These are phyloP conservation scores for Eubucco bourcierii DNA, from an alignment of 2,113 vertebrate genomes.

Conservation along the genomic window DNA sequence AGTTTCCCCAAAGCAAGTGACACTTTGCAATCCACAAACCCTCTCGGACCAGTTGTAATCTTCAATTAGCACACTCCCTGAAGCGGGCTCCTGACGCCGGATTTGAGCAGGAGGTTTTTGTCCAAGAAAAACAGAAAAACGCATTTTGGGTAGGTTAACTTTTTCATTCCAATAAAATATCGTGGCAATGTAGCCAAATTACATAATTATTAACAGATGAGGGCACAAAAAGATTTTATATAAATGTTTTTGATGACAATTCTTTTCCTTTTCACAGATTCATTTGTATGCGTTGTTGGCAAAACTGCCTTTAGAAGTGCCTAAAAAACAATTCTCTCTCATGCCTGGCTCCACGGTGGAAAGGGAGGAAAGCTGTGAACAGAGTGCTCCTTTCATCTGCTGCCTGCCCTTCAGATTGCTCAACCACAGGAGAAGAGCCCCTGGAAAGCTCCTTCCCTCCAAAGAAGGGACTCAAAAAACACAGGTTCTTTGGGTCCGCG, in stretches of 20 bases:
- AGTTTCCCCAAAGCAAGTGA: not conserved
- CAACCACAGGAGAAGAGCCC: not conserved
- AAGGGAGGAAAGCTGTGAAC: slow-evolving; percentile 5
- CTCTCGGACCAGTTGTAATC: not conserved
- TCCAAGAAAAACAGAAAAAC: slow-evolving; percentile 38
- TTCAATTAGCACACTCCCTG: not conserved
- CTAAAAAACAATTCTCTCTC: slow-evolving; percentile 10
- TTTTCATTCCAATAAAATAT: not conserved
- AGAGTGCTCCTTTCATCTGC: slow-evolving; percentile 8
- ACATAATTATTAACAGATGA: slow-evolving; percentile 29
- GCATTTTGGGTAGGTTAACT: not conserved
- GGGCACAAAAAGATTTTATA: not conserved
- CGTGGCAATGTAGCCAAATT: not conserved
- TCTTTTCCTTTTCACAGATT: not conserved
- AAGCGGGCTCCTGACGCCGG: not conserved
- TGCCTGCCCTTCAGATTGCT: not conserved
- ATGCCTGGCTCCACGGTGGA: not conserved
- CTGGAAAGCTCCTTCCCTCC: not conserved
- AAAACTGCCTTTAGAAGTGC: not conserved
- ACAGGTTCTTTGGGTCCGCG: not conserved
- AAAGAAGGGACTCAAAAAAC: not conserved
- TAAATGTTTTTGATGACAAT: not conserved
- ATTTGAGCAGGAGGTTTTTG: not conserved
- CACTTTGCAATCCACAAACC: not conserved
- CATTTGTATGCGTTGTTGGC: not conserved